These are phyloP conservation scores for Aphrocallistes beatrix DNA, from an alignment of 37 sponge, comb jelly and placozoan genomes.

Conservation along the genomic window DNA sequence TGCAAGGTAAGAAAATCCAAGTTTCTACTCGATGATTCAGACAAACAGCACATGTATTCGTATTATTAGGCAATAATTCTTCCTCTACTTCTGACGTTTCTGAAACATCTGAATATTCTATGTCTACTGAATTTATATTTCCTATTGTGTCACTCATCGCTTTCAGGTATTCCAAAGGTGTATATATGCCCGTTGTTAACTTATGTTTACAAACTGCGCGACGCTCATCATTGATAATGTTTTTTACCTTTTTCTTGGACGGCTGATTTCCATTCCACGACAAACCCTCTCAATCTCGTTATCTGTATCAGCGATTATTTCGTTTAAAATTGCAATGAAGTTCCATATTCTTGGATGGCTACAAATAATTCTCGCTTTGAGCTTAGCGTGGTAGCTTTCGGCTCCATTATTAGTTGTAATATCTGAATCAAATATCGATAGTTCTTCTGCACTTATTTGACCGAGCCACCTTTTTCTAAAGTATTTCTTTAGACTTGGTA, in stretches of 20 bases:
- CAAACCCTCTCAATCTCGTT: constrained; percentile 1
- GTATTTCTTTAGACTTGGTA: background rate
- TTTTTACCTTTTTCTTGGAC: constrained; percentile 8
- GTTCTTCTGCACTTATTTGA: background rate
- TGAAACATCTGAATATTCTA: background rate
- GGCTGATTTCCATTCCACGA: background rate
- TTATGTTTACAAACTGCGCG: background rate
- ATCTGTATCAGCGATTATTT: constrained; percentile 10
- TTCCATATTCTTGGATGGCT: constrained; percentile 5
- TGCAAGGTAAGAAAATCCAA: constrained; percentile 17
- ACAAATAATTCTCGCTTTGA: background rate
- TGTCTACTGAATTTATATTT: background rate
- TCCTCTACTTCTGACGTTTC: background rate
- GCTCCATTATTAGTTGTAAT: background rate
- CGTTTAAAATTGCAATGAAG: background rate
- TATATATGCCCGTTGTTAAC: too few species aligned
- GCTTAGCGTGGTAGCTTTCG: constrained; percentile 2
- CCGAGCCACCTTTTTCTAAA: background rate
- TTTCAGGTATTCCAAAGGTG: background rate
- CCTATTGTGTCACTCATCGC: background rate
- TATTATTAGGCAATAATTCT: background rate
- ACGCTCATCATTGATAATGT: background rate
- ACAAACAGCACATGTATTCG: constrained; percentile 11
- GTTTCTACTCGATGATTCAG: background rate
- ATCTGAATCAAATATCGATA: constrained; percentile 5